Evolutionary conservation across 1,140 invertebrate species (phyloP).

Genomic region (Piezodorus guildinii): DNA sequence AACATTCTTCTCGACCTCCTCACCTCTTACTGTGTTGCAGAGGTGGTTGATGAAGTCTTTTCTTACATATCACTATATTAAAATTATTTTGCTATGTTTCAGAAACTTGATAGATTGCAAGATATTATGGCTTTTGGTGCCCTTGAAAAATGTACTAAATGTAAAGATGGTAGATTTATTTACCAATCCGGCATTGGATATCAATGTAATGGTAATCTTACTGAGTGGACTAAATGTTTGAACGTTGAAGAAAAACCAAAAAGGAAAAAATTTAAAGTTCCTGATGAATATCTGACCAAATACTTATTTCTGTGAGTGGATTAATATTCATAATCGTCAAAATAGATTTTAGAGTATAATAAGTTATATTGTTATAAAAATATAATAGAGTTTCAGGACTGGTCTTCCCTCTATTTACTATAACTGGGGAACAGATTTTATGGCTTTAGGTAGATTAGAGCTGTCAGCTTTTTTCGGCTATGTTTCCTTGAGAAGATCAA

Average conservation of each 20-base stretch:
- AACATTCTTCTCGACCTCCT: too few species aligned
- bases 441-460: too few species aligned
- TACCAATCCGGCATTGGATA: constrained; percentile 63
- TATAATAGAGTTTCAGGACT: too few species aligned
- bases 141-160: constrained; percentile 64
- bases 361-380: too few species aligned
- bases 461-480: too few species aligned
- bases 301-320: not conserved
- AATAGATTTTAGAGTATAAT: not conserved
- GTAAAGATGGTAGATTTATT: constrained; percentile 58
- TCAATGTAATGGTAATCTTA: constrained; percentile 64
- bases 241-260: constrained; percentile 60
- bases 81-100: constrained; percentile 29
- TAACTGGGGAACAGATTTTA: too few species aligned
- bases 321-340: not conserved
- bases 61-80: too few species aligned
- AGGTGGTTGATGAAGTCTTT: too few species aligned
- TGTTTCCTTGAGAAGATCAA: too few species aligned
- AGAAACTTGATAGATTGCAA: constrained; percentile 64
- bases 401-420: too few species aligned
- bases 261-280: constrained; percentile 59
- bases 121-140: constrained; percentile 84
- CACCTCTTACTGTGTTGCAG: too few species aligned
- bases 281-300: constrained; percentile 35
- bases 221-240: constrained; percentile 84